Evolutionary conservation across 92 coral and sea anemone genomes (phyloP).

Genomic region (Galaxea fascicularis): DNA sequence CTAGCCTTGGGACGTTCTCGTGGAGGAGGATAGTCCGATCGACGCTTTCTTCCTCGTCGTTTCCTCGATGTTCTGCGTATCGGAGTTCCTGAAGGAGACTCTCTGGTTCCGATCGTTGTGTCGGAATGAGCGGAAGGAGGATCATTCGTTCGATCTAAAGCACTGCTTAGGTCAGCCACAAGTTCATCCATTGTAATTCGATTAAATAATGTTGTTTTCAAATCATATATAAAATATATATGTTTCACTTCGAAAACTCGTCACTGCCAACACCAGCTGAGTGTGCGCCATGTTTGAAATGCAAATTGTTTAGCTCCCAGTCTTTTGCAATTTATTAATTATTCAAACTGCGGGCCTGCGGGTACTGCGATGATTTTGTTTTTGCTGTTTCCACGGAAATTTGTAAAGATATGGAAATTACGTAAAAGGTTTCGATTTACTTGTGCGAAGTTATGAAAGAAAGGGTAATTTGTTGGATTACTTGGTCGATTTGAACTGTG

Average conservation of each 20-base stretch:
- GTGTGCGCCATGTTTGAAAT: constrained; percentile 31
- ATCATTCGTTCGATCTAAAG: constrained; percentile 81
- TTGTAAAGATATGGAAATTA: neutral
- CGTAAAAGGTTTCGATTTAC: neutral
- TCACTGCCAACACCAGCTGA: neutral
- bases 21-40: constrained; percentile 83
- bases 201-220: neutral
- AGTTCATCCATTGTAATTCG: constrained; percentile 77
- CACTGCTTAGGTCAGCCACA: constrained; percentile 80
- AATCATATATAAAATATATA: neutral
- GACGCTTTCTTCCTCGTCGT: constrained; percentile 88
- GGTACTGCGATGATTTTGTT: constrained; percentile 1
- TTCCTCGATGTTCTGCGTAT: constrained; percentile 80
- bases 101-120: constrained; percentile 84
- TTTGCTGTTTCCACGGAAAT: constrained; percentile 42
- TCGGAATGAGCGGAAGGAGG: constrained; percentile 88
- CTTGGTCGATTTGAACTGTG: too few relatives aligned
- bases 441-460: neutral
- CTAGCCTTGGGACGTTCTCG: constrained; percentile 86
- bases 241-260: neutral
- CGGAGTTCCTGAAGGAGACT: constrained; percentile 87
- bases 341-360: constrained; percentile 6
- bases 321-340: neutral
- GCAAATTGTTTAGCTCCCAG: constrained; percentile 24
- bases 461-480: neutral